Percentiles rank a stretch among this genome's conserved stretches.
phyloP scores from a whole-genome alignment of 1,140 invertebrate genomes.

The Panulirus ornatus region DNA sequence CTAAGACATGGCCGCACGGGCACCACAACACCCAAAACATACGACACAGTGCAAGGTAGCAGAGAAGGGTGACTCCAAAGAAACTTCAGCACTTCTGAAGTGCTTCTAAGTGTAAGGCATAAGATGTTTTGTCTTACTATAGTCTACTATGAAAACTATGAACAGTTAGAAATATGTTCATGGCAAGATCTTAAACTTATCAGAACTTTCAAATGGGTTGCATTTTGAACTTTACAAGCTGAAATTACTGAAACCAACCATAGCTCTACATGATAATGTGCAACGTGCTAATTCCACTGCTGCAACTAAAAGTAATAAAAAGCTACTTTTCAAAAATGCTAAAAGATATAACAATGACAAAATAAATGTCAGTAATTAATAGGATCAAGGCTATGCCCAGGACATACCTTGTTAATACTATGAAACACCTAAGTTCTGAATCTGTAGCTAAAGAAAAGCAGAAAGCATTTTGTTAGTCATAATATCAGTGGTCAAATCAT shows the following conservation, averaged over 20 bases:
- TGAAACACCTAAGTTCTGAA: slow-evolving; percentile 60
- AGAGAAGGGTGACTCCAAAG: slow-evolving; percentile 55
- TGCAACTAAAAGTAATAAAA: slow-evolving; percentile 44
- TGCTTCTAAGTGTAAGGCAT: slow-evolving; percentile 30
- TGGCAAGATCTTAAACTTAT: slow-evolving; percentile 14
- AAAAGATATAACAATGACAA: slow-evolving; percentile 29
- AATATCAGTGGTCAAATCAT: slow-evolving; percentile 19
- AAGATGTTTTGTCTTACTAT: slow-evolving; percentile 30
- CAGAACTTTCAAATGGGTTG: slow-evolving; percentile 13
- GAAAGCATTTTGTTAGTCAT: slow-evolving; percentile 50
- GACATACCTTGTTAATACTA: slow-evolving; percentile 60
- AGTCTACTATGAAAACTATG: slow-evolving; percentile 44
- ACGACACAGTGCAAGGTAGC: slow-evolving; percentile 57
- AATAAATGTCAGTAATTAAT: slow-evolving; percentile 29
- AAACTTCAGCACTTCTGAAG: slow-evolving; percentile 22
- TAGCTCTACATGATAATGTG: slow-evolving; percentile 25
- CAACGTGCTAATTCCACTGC: slow-evolving; percentile 19
- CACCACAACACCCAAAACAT: slow-evolving; percentile 53
- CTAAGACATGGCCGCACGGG: slow-evolving; percentile 52
- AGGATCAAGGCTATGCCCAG: slow-evolving; percentile 12
- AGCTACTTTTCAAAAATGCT: slow-evolving; percentile 34
- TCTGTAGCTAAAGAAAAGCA: slow-evolving; percentile 65
- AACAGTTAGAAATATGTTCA: slow-evolving; percentile 38
- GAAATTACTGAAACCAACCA: slow-evolving; percentile 35
- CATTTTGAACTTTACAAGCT: slow-evolving; percentile 33